Evolutionary conservation across 53 echinoderm and acorn worm species (phyloP).

Genomic region (Mesocentrotus franciscanus): DNA sequence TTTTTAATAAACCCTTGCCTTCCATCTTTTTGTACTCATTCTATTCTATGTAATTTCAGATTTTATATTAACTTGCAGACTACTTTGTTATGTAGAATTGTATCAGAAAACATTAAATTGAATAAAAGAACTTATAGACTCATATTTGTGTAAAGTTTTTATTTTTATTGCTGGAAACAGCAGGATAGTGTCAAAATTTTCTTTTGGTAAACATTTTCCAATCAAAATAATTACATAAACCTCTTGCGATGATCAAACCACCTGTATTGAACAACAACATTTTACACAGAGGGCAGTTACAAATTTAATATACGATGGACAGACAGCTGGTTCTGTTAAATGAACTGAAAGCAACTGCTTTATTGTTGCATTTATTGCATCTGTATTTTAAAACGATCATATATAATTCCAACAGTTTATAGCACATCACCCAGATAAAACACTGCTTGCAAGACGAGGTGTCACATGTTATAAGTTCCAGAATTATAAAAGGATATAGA

Average conservation of each 20-base stretch:
- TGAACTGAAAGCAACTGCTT: too few species aligned
- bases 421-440: neutral
- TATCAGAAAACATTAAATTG: neutral
- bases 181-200: neutral
- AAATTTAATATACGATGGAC: neutral
- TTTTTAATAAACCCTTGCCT: too few species aligned
- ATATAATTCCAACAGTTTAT: too few species aligned
- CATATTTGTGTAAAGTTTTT: neutral
- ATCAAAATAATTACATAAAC: neutral
- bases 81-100: too few species aligned
- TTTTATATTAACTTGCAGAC: too few species aligned
- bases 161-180: constrained; percentile 40
- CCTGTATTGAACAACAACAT: neutral
- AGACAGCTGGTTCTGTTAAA: too few species aligned
- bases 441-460: neutral
- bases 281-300: neutral
- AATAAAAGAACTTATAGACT: neutral
- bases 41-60: too few species aligned
- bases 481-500: too few species aligned
- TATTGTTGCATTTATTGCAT: too few species aligned
- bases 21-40: too few species aligned
- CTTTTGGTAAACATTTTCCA: constrained; percentile 10
- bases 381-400: too few species aligned
- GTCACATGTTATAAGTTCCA: neutral
- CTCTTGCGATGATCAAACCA: neutral